phyloP scores from a whole-genome alignment of 2,797 vertebrate genomes.

The Eulemur mongoz region DNA sequence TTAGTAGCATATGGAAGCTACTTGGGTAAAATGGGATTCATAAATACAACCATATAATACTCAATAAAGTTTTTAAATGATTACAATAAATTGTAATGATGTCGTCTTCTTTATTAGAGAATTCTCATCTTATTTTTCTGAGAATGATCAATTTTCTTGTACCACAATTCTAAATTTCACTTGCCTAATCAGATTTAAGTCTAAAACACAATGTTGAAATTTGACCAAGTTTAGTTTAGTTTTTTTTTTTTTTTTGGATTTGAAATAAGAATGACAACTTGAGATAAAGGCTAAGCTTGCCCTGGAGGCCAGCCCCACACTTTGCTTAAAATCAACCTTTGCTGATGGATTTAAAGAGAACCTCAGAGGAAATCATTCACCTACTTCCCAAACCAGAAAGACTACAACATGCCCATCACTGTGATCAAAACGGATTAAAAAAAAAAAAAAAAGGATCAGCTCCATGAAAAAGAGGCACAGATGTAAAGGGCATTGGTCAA shows the following conservation, averaged over 20 bases:
- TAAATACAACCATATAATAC: constrained; percentile 68
- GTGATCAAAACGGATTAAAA: background rate
- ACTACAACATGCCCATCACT: background rate
- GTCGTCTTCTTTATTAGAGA: constrained; percentile 2
- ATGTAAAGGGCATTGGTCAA: background rate
- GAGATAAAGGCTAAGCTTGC: background rate
- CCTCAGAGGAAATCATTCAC: background rate
- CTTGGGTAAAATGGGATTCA: constrained; percentile 74
- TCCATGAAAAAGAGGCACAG: background rate
- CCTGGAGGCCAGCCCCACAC: background rate
- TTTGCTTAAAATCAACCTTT: background rate
- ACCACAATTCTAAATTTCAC: constrained; percentile 39
- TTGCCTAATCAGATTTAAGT: constrained; percentile 22
- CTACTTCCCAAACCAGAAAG: constrained; percentile 1
- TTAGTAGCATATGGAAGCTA: constrained; percentile 80
- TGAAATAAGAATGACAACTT: constrained; percentile 4
- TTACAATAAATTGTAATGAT: constrained; percentile 11
- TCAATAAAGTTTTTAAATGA: constrained; percentile 5
- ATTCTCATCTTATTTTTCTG: constrained; percentile 11
- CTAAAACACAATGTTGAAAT: background rate
- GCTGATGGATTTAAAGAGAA: background rate
- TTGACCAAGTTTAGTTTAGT: background rate
- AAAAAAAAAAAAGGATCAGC: background rate
- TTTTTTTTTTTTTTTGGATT: background rate
- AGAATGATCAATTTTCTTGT: constrained; percentile 19